These are phyloP conservation scores for Falco berigora DNA, from an alignment of 2,797 vertebrate genomes.

Conservation along the genomic window DNA sequence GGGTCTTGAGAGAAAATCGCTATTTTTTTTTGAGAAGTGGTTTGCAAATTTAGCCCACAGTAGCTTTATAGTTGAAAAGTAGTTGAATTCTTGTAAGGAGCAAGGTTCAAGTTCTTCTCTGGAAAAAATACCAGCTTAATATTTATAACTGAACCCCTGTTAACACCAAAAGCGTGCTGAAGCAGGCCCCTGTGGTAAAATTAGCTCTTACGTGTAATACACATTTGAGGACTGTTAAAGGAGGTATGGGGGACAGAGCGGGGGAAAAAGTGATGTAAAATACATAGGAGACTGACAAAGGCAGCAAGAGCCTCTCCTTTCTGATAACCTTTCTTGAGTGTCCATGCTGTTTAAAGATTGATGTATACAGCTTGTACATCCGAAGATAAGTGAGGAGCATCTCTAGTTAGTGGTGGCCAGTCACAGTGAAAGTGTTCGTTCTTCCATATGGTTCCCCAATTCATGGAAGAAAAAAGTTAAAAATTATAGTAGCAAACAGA, in stretches of 20 bases:
- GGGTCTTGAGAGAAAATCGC: not conserved
- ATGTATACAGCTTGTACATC: not conserved
- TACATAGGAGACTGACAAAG: not conserved
- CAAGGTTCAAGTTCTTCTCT: not conserved
- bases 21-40: not conserved
- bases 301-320: no score
- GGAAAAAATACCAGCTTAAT: not conserved
- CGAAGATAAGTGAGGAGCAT: not conserved
- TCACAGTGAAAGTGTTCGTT: not conserved
- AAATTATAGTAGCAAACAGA: not conserved
- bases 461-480: not conserved
- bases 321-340: not conserved
- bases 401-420: not conserved
- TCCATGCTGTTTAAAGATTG: not conserved
- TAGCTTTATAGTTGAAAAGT: not conserved
- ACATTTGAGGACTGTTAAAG: not conserved
- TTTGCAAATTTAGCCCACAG: not conserved
- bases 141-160: not conserved
- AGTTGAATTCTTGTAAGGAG: not conserved
- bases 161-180: not conserved
- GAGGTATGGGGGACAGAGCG: not conserved
- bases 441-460: not conserved
- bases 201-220: not conserved
- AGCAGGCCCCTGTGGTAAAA: not conserved
- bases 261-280: not conserved